Base-by-base conservation (phyloP, 1,140 invertebrate genomes). In the Eriocheir sinensis region DNA sequence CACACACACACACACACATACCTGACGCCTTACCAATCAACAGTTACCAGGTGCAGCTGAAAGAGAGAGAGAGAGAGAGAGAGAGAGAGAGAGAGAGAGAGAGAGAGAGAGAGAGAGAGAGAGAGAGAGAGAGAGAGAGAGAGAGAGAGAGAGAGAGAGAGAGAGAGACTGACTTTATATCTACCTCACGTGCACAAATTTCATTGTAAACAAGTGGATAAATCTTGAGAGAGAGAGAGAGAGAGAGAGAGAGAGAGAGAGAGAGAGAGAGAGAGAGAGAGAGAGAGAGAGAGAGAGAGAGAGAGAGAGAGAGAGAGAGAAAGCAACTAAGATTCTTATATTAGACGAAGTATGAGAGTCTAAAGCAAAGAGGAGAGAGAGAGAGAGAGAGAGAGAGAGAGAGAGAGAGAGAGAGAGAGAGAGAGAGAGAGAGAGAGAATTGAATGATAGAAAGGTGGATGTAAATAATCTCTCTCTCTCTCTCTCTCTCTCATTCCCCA, bases 61-160 rank as follows among this genome's bases (percentile, higher is more conserved):
- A 2, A 30, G 44, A n/a, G 44, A 34, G 89, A 48, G 38, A 27
- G 88, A 89, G 40, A 48, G 88, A n/a, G 48, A 53, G 48, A 53
- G 81, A 83, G 81, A 83, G 81, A 83, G 81, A 83, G 81, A 72
- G 60, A 72, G 60, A 72, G 60, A 72, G 60, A 72, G 60, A 72
- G 60, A 72, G 60, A 72, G 60, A 72, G 60, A 72, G 60, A 72
- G 60, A 72, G 60, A 72, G 60, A 72, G 60, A 83, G 81, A 83
- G 81, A 83, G 81, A 83, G 81, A 83, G 81, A 83, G 81, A 83
- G 81, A 83, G 81, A 38, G 81, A 83, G 81, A 83, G 81, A 83
- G 81, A 83, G 81, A 83, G 81, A 83, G 81, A 83, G 81, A 83
- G 81, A 83, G 81, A 83, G 81, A 83, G 81, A 83, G 81, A 83